Percentiles rank a stretch among this genome's conserved stretches.
These are phyloP conservation scores for Catostomus latipinnis DNA, from an alignment of 2,797 vertebrate genomes.

Conservation along the genomic window DNA sequence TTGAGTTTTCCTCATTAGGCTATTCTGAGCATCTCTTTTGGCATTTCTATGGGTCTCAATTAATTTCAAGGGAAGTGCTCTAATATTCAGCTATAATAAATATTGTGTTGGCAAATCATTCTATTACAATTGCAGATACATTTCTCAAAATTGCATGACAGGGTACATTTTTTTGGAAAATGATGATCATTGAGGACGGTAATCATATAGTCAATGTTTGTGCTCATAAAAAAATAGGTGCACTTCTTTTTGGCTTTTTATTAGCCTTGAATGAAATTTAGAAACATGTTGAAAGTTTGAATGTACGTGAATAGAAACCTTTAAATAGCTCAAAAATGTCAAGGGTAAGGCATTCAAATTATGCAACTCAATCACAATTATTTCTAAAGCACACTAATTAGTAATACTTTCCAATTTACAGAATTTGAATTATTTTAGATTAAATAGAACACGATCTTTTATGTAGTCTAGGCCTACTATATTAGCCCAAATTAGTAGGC, in stretches of 20 bases:
- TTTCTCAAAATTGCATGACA: neutral
- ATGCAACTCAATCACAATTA: too few species aligned
- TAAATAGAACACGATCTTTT: neutral
- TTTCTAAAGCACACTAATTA: neutral
- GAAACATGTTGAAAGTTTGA: neutral
- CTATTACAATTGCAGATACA: neutral
- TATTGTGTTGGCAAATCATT: neutral
- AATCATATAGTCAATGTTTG: neutral
- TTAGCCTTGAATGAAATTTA: neutral
- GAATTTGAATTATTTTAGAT: neutral
- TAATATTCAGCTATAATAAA: neutral
- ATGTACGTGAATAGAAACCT: neutral
- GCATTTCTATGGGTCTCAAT: constrained; percentile 21
- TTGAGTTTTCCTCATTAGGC: neutral
- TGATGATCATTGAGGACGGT: too few species aligned
- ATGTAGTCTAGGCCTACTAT: neutral
- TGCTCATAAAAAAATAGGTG: neutral
- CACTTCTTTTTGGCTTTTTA: neutral
- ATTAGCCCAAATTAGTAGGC: neutral
- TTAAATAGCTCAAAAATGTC: neutral
- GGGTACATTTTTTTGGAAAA: neutral
- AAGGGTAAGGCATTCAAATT: too few species aligned
- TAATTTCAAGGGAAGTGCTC: neutral
- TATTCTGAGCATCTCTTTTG: constrained; percentile 6
- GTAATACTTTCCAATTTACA: too few species aligned